phyloP scores from a whole-genome alignment of 2,888 invertebrate species.

The Falcaria lacertinaria region DNA sequence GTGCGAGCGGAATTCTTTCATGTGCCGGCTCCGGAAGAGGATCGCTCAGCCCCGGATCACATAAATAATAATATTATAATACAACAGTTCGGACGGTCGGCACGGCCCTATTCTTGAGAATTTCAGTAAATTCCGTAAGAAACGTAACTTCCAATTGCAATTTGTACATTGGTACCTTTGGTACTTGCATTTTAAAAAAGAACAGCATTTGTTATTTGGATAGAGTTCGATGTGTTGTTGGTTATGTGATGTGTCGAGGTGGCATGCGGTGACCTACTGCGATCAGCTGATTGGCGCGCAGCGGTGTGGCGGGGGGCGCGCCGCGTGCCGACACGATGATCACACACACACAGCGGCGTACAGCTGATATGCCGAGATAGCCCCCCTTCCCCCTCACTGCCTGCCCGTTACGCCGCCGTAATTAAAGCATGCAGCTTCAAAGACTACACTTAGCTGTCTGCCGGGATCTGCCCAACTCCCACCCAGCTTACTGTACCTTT shows the following conservation, averaged over 20 bases:
- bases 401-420: conserved; percentile 13
- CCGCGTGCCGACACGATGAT: conserved; percentile 21
- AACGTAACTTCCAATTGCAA: no score
- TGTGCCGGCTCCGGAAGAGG: conserved; percentile 51
- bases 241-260: conserved; percentile 4
- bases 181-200: no score
- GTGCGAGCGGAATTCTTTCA: conserved; percentile 61
- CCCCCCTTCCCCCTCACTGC: conserved; percentile 6
- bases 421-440: conserved; percentile 16
- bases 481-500: not conserved
- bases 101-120: not conserved
- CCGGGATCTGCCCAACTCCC: not conserved
- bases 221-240: conserved; percentile 3
- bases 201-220: not conserved
- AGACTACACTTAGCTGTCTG: conserved; percentile 2
- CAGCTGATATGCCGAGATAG: conserved; percentile 42
- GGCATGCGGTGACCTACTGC: conserved; percentile 48
- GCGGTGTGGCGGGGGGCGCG: conserved; percentile 33
- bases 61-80: conserved; percentile 20
- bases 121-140: no score
- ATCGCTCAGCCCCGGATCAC: conserved; percentile 57
- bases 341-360: conserved; percentile 20
- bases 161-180: no score
- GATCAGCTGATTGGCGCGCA: conserved; percentile 69
- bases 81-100: conserved; percentile 6